A percentile compares a stretch with the other conserved stretches of the same genome.
Conservation (phyloP, 2,888 invertebrate genomes). For the Drosophila barbarae region DNA sequence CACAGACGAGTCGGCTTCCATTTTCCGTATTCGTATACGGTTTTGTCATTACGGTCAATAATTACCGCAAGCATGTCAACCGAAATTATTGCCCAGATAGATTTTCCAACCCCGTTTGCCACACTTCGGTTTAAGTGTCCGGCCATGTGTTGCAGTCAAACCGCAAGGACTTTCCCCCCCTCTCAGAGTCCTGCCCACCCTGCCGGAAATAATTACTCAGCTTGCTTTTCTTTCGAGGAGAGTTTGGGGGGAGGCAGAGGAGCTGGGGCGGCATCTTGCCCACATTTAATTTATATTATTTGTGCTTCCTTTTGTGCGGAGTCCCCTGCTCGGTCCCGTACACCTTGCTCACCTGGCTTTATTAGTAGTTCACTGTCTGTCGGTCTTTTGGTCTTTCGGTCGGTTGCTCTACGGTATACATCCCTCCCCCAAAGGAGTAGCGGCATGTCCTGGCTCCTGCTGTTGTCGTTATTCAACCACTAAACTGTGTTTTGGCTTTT, state of each 20-base stretch:
- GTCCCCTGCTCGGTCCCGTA: conserved; percentile 13
- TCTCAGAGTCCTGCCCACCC: conserved; percentile 34
- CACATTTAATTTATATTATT: conserved; percentile 75
- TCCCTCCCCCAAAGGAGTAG: neutral
- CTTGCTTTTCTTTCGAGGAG: conserved; percentile 56
- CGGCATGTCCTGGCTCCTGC: conserved; percentile 46
- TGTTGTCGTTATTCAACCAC: conserved; percentile 74
- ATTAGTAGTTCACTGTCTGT: conserved; percentile 59
- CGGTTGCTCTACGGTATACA: neutral
- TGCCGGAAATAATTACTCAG: conserved; percentile 74
- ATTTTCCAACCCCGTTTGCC: conserved; percentile 56
- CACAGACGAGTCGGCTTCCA: conserved; percentile 39
- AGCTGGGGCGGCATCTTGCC: conserved; percentile 19
- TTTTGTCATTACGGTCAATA: conserved; percentile 78
- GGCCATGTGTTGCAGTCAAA: conserved; percentile 73
- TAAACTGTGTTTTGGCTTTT: conserved; percentile 78
- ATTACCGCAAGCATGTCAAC: conserved; percentile 78
- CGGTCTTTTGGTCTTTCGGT: conserved; percentile 19
- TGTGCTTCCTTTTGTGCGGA: conserved; percentile 66
- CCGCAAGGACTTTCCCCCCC: conserved; percentile 56
- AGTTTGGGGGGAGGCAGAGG: neutral
- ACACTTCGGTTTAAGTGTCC: conserved; percentile 65
- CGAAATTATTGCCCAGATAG: conserved; percentile 76
- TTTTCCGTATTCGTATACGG: conserved; percentile 49
- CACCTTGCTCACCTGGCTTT: conserved; percentile 70